Evolutionary conservation across 2,888 invertebrate species (phyloP).

Genomic region (Polylopha cassiicola): DNA sequence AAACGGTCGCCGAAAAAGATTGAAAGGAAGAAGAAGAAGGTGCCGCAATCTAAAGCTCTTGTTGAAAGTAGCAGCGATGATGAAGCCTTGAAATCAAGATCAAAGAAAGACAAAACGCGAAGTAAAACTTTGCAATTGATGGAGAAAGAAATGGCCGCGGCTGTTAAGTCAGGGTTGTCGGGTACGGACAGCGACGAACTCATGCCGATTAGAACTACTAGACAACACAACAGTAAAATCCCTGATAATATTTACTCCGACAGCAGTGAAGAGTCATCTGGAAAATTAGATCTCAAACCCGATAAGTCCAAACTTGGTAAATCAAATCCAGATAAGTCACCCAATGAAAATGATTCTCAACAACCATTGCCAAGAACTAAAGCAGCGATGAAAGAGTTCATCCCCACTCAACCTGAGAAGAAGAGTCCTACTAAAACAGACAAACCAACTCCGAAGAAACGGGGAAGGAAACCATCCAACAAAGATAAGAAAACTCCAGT

Average conservation of each 20-base stretch:
- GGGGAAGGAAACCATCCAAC: constrained; percentile 67
- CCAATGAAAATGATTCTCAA: constrained; percentile 82
- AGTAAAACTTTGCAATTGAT: constrained; percentile 83
- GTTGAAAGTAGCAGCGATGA: constrained; percentile 81
- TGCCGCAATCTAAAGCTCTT: constrained; percentile 65
- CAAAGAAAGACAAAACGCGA: constrained; percentile 66
- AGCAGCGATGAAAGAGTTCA: constrained; percentile 90
- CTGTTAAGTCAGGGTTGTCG: constrained; percentile 72
- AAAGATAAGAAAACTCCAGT: constrained; percentile 56
- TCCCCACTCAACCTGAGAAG: constrained; percentile 67
- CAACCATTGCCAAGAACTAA: constrained; percentile 85
- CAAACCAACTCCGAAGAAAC: constrained; percentile 60
- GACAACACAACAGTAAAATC: constrained; percentile 68
- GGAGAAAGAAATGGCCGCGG: constrained; percentile 83
- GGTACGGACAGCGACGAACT: constrained; percentile 89
- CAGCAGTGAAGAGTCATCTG: constrained; percentile 79
- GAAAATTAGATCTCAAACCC: constrained; percentile 61
- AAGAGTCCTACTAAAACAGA: constrained; percentile 42
- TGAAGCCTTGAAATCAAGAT: constrained; percentile 57
- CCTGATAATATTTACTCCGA: constrained; percentile 90
- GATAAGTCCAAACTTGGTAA: constrained; percentile 78
- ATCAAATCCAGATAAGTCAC: constrained; percentile 76
- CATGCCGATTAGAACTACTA: constrained; percentile 78
- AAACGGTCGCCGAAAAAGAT: constrained; percentile 62
- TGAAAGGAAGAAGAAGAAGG: constrained; percentile 73